Evolutionary conservation across 2,888 invertebrate genomes (phyloP), one percentile per base, ranked within the genome.

Genomic region (Pollenia amentaria): DNA sequence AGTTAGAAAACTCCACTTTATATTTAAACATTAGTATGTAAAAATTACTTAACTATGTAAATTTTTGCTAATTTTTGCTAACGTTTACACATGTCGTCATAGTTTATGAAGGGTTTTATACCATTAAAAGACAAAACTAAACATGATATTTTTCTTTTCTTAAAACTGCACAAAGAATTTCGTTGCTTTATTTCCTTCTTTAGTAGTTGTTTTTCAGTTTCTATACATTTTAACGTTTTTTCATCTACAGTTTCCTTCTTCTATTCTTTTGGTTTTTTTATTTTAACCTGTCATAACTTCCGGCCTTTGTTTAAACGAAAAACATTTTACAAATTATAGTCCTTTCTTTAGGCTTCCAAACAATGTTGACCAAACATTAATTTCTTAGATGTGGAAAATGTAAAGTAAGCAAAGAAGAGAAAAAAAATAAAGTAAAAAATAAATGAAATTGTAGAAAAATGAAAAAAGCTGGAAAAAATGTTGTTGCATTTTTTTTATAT

Each of bases 251-350:
- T 51, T 40, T 21, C 18, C 42, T 62, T 10, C 42, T 64, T 44
- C 6, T 29, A 0, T 29, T 29, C 29, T 29, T 29, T 29, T 6
- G 0, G 29, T 29, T 29, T 29, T 29, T 29, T 29, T 6, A 29
- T 18, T n/a, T 48, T 51, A 79, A 53, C 29, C 79, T 80, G 75
- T 84, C 84, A 80, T 64, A 84, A 76, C 64, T 55, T 85, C 84
- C 84, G 73, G 75, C 40, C 69, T 62, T 62, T 85, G 79, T 64
- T 76, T 46, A 76, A 80, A 46, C 79, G 65, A n/a, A 46, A 62
- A 75, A 72, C 57, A 84, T 78, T 84, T 73, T 38, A 48, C 21
- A 40, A 65, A 75, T 48, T 73, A 51, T 42, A 65, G 57, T 40
- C 40, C 40, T 40, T 73, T n/a, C 40, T 42, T 42, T 40, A 18